Percentiles rank a stretch among this genome's conserved stretches.
Conservation (phyloP, 1,140 invertebrate species). For the Archivesica marissinica region DNA sequence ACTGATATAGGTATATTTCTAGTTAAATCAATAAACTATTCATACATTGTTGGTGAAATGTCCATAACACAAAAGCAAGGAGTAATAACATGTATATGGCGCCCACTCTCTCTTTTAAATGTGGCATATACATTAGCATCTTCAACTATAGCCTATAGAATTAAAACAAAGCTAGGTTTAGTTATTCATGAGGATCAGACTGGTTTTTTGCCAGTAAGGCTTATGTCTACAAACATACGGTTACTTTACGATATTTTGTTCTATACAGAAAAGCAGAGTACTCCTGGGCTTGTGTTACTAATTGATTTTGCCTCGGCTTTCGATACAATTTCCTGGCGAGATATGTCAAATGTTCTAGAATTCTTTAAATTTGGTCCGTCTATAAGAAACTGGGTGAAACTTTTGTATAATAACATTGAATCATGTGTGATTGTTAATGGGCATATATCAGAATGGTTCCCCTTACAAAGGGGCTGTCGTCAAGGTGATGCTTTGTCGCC, state of each 20-base stretch:
- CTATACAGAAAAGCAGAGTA: conserved; percentile 28
- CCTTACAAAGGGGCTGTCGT: conserved; percentile 23
- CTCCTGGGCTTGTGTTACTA: not conserved
- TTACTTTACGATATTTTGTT: conserved; percentile 4
- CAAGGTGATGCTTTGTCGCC: conserved; percentile 55
- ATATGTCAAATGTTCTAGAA: conserved; percentile 20
- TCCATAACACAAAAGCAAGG: conserved; percentile 23
- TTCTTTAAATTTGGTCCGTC: conserved; percentile 34
- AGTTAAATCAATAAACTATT: conserved; percentile 2
- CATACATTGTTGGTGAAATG: not conserved
- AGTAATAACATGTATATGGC: conserved; percentile 36
- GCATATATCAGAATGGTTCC: conserved; percentile 32
- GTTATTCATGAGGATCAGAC: conserved; percentile 39
- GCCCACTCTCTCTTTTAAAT: conserved; percentile 24
- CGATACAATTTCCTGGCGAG: not conserved
- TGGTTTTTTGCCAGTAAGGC: conserved; percentile 16
- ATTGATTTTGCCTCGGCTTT: conserved; percentile 5
- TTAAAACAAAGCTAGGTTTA: conserved; percentile 9
- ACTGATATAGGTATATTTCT: not conserved
- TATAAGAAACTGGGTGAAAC: not conserved
- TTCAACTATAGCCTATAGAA: conserved; percentile 16
- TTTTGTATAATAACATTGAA: conserved; percentile 5
- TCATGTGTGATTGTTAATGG: conserved; percentile 34
- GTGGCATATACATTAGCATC: conserved; percentile 41
- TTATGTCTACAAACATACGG: conserved; percentile 3